phyloP scores from a whole-genome alignment of 1,140 invertebrate species.

The Drosophila equinoxialis region DNA sequence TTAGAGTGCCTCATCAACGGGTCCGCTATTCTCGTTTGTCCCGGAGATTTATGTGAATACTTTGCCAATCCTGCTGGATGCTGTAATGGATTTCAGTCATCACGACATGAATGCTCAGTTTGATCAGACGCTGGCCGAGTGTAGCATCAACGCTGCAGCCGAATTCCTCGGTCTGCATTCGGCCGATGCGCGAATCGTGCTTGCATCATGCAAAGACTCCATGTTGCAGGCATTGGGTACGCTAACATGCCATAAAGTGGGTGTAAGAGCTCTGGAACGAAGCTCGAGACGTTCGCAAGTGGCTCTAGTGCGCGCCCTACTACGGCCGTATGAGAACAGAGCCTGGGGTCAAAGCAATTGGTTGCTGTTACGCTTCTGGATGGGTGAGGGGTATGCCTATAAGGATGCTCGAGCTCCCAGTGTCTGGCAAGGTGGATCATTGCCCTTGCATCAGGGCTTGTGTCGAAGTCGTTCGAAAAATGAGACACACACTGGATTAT shows the following conservation, averaged over 20 bases:
- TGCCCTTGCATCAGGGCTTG: conserved; percentile 64
- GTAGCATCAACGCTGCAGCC: conserved; percentile 86
- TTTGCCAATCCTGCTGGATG: conserved; percentile 84
- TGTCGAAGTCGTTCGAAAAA: conserved; percentile 78
- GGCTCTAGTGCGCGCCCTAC: conserved; percentile 87
- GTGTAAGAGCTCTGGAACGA: conserved; percentile 85
- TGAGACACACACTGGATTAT: conserved; percentile 79
- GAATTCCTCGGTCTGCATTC: conserved; percentile 90
- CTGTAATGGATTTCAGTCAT: conserved; percentile 86
- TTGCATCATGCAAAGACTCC: conserved; percentile 90
- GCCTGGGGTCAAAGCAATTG: conserved; percentile 95
- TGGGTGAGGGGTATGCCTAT: conserved; percentile 92
- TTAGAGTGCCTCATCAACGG: conserved; percentile 84
- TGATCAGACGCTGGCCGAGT: conserved; percentile 65
- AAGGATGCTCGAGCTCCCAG: conserved; percentile 85
- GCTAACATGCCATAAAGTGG: conserved; percentile 85
- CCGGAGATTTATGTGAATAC: conserved; percentile 90
- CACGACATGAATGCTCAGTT: conserved; percentile 76
- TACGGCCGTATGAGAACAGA: conserved; percentile 91
- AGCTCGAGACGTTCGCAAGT: conserved; percentile 85
- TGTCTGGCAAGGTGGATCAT: conserved; percentile 78
- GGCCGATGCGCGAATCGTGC: conserved; percentile 89
- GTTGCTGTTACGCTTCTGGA: conserved; percentile 92
- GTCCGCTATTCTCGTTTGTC: conserved; percentile 90
- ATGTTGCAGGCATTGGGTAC: conserved; percentile 90